phyloP scores from a whole-genome alignment of 2,888 invertebrate species.

The Hartigia nigra region DNA sequence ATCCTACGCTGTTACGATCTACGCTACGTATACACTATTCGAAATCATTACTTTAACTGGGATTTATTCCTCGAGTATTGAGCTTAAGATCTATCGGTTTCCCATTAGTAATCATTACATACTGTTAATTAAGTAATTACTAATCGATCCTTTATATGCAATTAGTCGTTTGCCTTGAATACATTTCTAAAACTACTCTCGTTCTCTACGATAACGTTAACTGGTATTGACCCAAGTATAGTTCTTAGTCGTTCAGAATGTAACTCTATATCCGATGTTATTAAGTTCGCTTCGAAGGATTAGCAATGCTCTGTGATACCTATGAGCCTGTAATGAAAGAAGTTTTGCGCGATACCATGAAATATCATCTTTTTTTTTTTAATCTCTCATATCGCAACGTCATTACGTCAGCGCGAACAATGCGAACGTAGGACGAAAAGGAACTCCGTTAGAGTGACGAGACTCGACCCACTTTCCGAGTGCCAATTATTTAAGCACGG shows the following conservation, averaged over 20 bases:
- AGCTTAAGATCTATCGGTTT: background rate
- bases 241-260: background rate
- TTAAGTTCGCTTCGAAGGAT: conserved; percentile 6
- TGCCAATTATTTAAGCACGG: background rate
- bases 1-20: background rate
- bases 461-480: background rate
- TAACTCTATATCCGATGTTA: conserved; percentile 22
- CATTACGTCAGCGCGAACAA: background rate
- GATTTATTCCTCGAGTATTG: background rate
- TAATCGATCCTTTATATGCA: background rate
- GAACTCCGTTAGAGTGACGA: background rate
- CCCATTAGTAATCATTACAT: background rate
- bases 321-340: background rate
- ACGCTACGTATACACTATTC: background rate
- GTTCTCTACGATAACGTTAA: background rate
- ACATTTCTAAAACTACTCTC: background rate
- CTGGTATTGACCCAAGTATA: background rate
- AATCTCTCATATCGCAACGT: background rate
- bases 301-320: background rate
- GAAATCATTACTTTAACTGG: background rate
- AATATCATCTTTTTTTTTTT: background rate
- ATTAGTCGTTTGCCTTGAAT: background rate
- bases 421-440: background rate
- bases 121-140: background rate
- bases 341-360: background rate